phyloP scores from a whole-genome alignment of 2,888 invertebrate species.

The Phortica okadai region DNA sequence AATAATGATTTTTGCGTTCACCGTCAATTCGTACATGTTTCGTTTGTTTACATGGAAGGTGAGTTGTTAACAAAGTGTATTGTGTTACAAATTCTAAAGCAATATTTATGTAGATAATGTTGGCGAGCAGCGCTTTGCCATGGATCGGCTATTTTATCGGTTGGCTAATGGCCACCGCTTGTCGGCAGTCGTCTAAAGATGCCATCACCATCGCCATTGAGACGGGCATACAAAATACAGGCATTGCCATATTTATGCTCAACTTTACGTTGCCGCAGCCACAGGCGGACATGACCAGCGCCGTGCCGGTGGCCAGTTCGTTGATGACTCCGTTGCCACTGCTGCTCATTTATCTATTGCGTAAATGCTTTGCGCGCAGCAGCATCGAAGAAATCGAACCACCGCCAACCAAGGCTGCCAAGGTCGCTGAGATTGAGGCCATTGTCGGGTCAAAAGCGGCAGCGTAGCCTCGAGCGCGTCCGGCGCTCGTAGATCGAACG shows the following conservation, averaged over 20 bases:
- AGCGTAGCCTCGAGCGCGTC: not conserved
- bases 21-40: conserved; percentile 91
- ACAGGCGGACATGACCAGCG: conserved; percentile 89
- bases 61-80: conserved; percentile 62
- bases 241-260: conserved; percentile 90
- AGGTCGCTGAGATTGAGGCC: conserved; percentile 42
- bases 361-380: conserved; percentile 71
- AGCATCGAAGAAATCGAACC: conserved; percentile 37
- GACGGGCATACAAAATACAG: conserved; percentile 93
- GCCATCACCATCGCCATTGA: conserved; percentile 90
- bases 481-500: not conserved
- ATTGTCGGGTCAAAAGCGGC: conserved; percentile 31
- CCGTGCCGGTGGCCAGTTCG: conserved; percentile 90
- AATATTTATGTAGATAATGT: conserved; percentile 80
- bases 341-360: conserved; percentile 78
- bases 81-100: not conserved
- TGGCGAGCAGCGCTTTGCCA: conserved; percentile 87
- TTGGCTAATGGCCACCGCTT: conserved; percentile 79
- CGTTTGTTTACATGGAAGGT: conserved; percentile 90
- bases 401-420: conserved; percentile 32
- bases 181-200: conserved; percentile 81
- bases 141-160: conserved; percentile 87
- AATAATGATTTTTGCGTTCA: conserved; percentile 88
- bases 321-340: conserved; percentile 94
- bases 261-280: conserved; percentile 88